phyloP scores from a whole-genome alignment of 1,140 invertebrate species.

The Solenopsis fugax region DNA sequence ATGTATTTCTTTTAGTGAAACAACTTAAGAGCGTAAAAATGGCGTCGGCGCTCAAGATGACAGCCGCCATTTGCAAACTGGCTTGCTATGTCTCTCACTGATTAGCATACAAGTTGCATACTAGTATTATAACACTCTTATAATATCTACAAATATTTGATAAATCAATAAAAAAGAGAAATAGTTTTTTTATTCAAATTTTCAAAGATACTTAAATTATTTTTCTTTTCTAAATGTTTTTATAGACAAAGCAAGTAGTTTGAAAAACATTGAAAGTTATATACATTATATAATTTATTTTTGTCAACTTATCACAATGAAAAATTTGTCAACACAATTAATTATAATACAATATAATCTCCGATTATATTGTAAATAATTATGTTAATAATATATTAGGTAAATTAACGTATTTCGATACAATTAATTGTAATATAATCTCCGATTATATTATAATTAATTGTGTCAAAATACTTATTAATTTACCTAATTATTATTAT shows the following conservation, averaged over 20 bases:
- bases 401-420: no score
- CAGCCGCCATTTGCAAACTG: slow-evolving; percentile 76
- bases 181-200: not conserved
- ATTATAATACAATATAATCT: no score
- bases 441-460: no score
- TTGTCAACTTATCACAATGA: not conserved
- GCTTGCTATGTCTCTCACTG: slow-evolving; percentile 49
- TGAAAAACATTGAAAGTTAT: not conserved
- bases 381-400: no score
- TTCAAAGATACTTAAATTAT: not conserved
- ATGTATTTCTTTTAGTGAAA: slow-evolving; percentile 29
- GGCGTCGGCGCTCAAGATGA: slow-evolving; percentile 60
- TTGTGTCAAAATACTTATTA: no score
- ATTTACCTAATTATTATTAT: not conserved
- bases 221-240: not conserved
- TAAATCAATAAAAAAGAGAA: slow-evolving; percentile 13
- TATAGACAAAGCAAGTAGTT: not conserved
- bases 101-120: slow-evolving; percentile 71
- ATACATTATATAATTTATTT: not conserved
- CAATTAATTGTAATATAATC: no score
- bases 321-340: not conserved
- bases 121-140: slow-evolving; percentile 32
- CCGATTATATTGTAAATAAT: no score
- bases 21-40: slow-evolving; percentile 73
- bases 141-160: not conserved